These are phyloP conservation scores for Acanthosepion pharaonis DNA, from an alignment of 2,888 invertebrate genomes.

Conservation along the genomic window DNA sequence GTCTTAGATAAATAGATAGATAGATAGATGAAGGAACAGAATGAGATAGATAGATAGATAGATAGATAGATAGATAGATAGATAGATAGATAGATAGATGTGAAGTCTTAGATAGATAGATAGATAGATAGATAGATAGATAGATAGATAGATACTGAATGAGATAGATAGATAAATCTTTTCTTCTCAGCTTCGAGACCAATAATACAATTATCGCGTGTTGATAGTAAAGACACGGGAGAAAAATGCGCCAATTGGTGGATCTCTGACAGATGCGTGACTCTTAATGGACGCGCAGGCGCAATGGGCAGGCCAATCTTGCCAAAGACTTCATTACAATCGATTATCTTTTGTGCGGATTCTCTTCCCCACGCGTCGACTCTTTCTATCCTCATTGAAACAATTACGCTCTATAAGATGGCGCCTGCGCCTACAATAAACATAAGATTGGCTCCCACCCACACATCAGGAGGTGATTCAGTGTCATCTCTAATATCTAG, in stretches of 20 bases:
- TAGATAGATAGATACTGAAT: background rate
- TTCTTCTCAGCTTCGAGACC: background rate
- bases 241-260: background rate
- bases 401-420: background rate
- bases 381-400: background rate
- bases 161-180: background rate
- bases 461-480: background rate
- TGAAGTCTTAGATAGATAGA: background rate
- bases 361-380: background rate
- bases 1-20: background rate
- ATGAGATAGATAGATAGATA: too few species aligned
- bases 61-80: background rate
- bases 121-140: background rate
- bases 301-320: background rate
- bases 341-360: background rate
- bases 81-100: background rate
- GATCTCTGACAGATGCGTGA: background rate
- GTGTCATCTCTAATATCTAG: background rate
- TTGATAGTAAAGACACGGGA: background rate
- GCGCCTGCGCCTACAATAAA: background rate
- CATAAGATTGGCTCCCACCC: background rate
- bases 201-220: background rate
- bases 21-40: background rate
- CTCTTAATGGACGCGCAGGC: background rate
- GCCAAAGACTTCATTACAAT: slow-evolving; percentile 9